Evolutionary conservation across 2,888 invertebrate species (phyloP), one percentile per base, ranked within the genome.

Genomic region (Cheilosia impressa): DNA sequence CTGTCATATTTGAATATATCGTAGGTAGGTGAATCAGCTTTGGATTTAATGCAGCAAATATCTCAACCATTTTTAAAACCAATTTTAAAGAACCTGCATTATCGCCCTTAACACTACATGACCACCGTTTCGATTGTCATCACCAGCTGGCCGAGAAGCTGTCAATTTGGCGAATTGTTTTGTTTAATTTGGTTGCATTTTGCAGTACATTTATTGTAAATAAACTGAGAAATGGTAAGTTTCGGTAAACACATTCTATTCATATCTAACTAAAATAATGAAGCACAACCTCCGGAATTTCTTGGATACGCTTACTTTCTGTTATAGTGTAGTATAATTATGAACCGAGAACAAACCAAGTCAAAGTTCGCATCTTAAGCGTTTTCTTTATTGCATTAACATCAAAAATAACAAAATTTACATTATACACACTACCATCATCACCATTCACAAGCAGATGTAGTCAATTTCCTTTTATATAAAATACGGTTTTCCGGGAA

Each of bases 351-450:
- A 10, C 7, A 47, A 47, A 17, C 19, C 9, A 17, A 47, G 17
- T 17, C 3, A 13, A 38, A 38, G 4, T 10, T 58, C 63, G 81
- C 57, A 15, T 52, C 17, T 57, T 62, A 68, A 81, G 85, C 72
- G 62, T 50, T 71, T 27, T 45, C 5, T 79, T 72, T 68, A 66
- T 80, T 80, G 80, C 80, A 62, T 53, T 68, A 66, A 80, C 53
- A 65, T 78, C 10, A 52, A 73, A 60, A 73, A 41, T 72, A 73
- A 73, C 43, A 52, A 76, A 69, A 34, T 75, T 27, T 71, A 60
- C 41, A 76, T 76, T 72, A 52, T 69, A 65, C 65, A 71, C 73
- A 66, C 41, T 31, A 4, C 22, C 17, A 27, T 50, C 65, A 31
- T 38, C 38, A 7, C 34, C n/a, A 31, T 71, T 6, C 27, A 5